Percentiles rank a stretch among this genome's conserved stretches.
phyloP scores from a whole-genome alignment of 2,113 vertebrate genomes.

The Ramphastos sulfuratus region DNA sequence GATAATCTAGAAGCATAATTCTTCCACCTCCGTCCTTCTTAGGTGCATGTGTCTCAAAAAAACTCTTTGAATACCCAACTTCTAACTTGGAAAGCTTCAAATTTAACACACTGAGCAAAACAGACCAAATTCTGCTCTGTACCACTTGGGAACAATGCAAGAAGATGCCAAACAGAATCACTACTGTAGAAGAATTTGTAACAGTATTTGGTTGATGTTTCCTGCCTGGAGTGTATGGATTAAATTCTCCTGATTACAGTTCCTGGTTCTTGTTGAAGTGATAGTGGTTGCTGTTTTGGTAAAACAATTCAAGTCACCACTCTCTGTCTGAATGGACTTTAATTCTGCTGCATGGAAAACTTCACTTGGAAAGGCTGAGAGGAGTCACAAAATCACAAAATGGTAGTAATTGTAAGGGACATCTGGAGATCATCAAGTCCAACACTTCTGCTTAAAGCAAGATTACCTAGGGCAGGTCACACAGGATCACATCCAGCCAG shows the following conservation, averaged over 20 bases:
- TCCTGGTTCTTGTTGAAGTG: neutral
- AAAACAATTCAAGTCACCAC: neutral
- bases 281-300: neutral
- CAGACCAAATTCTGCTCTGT: neutral
- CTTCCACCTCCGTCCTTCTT: neutral
- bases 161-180: neutral
- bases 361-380: neutral
- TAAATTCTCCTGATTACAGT: neutral
- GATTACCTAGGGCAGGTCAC: too few species aligned
- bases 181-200: neutral
- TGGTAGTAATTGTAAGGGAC: too few species aligned
- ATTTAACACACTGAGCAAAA: neutral
- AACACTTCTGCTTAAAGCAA: too few species aligned
- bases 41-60: neutral
- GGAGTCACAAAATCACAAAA: neutral
- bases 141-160: accelerated
- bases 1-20: neutral
- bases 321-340: neutral
- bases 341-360: neutral
- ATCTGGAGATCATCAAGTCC: too few species aligned
- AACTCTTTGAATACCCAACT: neutral
- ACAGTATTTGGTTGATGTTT: neutral
- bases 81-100: neutral
- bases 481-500: too few species aligned
- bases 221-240: neutral